Percentiles rank a stretch among this genome's conserved stretches.
Conservation (phyloP, 2,797 vertebrate genomes). For the Malacoctenus gilli region DNA sequence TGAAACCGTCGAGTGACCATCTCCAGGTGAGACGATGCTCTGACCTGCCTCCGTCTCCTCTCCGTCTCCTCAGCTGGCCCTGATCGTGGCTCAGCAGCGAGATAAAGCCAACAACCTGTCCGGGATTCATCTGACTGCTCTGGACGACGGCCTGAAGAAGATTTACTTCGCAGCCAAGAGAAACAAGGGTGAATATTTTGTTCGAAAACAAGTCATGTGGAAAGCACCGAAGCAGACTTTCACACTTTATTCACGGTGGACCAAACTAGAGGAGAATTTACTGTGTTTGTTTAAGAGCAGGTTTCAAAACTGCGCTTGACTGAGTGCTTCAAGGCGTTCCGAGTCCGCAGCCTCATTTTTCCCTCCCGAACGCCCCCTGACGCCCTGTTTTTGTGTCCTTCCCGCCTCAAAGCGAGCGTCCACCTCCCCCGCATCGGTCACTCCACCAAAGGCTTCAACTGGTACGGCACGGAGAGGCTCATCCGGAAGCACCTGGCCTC, state of each 20-base stretch:
- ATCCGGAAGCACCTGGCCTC: conserved; percentile 88
- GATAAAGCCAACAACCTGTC: conserved; percentile 87
- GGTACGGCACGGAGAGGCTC: conserved; percentile 94
- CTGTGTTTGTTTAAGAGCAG: too few relatives aligned
- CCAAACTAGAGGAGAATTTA: too few relatives aligned
- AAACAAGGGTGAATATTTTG: conserved; percentile 89
- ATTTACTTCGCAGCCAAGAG: conserved; percentile 85
- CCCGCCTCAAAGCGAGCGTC: conserved; percentile 83
- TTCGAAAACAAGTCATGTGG: too few relatives aligned
- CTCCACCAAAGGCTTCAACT: conserved; percentile 91
- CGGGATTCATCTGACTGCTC: conserved; percentile 86
- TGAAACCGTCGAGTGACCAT: not conserved
- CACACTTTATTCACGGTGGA: too few relatives aligned
- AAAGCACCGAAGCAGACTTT: too few relatives aligned
- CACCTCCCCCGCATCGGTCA: conserved; percentile 94
- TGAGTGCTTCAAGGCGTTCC: too few relatives aligned
- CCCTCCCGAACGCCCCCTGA: too few relatives aligned
- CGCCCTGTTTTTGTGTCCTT: conserved; percentile 4
- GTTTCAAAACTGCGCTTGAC: too few relatives aligned
- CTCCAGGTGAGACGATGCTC: too few relatives aligned
- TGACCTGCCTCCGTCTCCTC: conserved; percentile 28
- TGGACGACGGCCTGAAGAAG: conserved; percentile 90
- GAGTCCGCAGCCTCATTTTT: too few relatives aligned
- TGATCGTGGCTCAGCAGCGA: conserved; percentile 90
- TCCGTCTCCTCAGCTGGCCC: conserved; percentile 83